These are phyloP conservation scores for Polyodon spathula DNA, from an alignment of 2,113 vertebrate genomes.

Conservation along the genomic window DNA sequence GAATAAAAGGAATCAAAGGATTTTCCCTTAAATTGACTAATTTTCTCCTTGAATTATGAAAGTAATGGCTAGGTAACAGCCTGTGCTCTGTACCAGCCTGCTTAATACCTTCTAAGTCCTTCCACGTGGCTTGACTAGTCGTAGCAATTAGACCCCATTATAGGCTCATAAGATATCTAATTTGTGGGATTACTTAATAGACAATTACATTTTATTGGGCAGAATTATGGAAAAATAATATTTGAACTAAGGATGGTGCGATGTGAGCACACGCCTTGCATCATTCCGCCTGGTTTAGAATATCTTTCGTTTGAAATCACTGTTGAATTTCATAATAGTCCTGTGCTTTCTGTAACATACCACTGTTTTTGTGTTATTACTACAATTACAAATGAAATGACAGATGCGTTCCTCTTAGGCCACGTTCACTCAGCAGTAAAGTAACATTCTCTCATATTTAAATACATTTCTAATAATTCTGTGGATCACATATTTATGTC, in stretches of 20 bases:
- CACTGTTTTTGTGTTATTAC: constrained; percentile 64
- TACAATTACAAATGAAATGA: constrained; percentile 68
- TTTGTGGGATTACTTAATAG: constrained; percentile 96
- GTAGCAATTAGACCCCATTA: constrained; percentile 98
- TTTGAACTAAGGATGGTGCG: constrained; percentile 61
- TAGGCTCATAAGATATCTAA: constrained; percentile 97
- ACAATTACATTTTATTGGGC: constrained; percentile 94
- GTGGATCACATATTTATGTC: constrained; percentile 18
- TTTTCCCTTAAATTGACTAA: constrained; percentile 90
- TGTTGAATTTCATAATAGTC: constrained; percentile 37
- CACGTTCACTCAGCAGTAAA: constrained; percentile 42
- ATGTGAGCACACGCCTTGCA: constrained; percentile 64
- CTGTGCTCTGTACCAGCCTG: constrained; percentile 91
- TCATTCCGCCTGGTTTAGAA: constrained; percentile 66
- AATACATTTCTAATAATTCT: constrained; percentile 16
- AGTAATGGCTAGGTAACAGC: constrained; percentile 96
- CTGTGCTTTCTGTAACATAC: constrained; percentile 39
- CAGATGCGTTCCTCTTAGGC: constrained; percentile 56
- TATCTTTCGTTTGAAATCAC: constrained; percentile 40
- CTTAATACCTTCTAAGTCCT: constrained; percentile 98
- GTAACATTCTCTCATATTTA: constrained; percentile 38
- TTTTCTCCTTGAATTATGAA: constrained; percentile 99
- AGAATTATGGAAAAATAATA: constrained; percentile 94
- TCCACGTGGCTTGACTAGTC: constrained; percentile 97
- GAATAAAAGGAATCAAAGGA: constrained; percentile 82